Conservation (phyloP, 2,888 invertebrate genomes). For the Synergus itoensis region DNA sequence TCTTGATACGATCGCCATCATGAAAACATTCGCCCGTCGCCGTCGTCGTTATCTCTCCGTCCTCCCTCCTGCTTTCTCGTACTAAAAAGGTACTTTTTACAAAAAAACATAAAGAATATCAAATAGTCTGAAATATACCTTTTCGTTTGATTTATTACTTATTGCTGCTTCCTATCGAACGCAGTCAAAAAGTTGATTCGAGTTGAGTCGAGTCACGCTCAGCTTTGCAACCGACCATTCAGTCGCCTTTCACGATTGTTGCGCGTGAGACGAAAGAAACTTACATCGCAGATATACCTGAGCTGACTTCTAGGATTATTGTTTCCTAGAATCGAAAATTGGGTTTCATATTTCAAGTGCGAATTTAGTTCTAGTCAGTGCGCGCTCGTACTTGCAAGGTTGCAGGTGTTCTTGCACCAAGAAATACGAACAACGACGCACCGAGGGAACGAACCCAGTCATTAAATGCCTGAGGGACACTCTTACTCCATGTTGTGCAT, state of each 20-base stretch:
- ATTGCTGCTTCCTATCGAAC: neutral
- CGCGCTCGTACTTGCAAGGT: neutral
- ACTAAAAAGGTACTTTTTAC: conserved; percentile 1
- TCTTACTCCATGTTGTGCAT: conserved; percentile 75
- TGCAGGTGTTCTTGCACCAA: neutral
- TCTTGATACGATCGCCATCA: conserved; percentile 48
- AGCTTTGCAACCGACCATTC: conserved; percentile 13
- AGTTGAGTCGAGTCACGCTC: conserved; percentile 8
- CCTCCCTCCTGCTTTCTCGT: conserved; percentile 40
- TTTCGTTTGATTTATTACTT: neutral
- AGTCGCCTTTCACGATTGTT: conserved; percentile 41
- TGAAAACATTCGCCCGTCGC: conserved; percentile 44
- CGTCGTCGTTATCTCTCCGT: conserved; percentile 53
- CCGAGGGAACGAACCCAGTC: conserved; percentile 30
- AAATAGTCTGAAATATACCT: neutral
- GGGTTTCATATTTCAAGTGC: neutral
- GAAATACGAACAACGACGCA: conserved; percentile 37
- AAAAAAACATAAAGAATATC: neutral
- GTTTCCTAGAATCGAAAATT: neutral
- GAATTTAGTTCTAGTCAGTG: neutral
- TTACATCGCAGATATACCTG: neutral
- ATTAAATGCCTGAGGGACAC: conserved; percentile 71
- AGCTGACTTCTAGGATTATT: neutral
- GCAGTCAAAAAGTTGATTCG: neutral
- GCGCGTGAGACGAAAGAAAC: conserved; percentile 13